Conservation (phyloP, 2,888 invertebrate genomes). For the Trachelus tabidus region DNA sequence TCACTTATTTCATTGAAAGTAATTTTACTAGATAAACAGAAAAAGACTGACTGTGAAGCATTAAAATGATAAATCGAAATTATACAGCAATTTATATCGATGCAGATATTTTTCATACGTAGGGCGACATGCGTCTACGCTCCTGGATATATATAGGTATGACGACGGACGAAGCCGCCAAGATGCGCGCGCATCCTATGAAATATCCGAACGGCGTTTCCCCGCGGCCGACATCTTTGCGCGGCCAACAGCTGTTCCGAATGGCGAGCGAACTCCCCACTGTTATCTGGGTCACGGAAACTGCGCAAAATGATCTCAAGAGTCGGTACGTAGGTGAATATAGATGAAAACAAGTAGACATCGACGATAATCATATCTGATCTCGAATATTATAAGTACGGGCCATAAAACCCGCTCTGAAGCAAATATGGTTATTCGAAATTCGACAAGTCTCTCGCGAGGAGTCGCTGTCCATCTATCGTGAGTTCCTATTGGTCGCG, state of each 20-base stretch:
- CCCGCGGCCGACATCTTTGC: constrained; percentile 60
- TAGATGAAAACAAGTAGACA: not conserved
- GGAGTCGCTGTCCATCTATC: constrained; percentile 49
- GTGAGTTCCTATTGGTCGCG: constrained; percentile 55
- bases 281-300: constrained; percentile 64
- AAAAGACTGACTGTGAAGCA: not conserved
- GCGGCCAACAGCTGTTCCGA: constrained; percentile 64
- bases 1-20: not conserved
- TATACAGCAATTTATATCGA: not conserved
- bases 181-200: constrained; percentile 60
- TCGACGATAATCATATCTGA: not conserved
- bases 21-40: not conserved
- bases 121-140: not conserved
- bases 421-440: not conserved
- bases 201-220: constrained; percentile 56
- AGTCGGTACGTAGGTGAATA: not conserved
- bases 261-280: constrained; percentile 64
- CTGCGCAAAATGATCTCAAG: constrained; percentile 55
- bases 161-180: constrained; percentile 59
- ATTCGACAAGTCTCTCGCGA: not conserved
- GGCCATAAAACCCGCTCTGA: not conserved
- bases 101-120: not conserved
- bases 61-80: not conserved
- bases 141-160: constrained; percentile 24
- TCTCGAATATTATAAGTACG: not conserved